Evolutionary conservation across 2,797 vertebrate species (phyloP).

Genomic region (Bucorvus abyssinicus): DNA sequence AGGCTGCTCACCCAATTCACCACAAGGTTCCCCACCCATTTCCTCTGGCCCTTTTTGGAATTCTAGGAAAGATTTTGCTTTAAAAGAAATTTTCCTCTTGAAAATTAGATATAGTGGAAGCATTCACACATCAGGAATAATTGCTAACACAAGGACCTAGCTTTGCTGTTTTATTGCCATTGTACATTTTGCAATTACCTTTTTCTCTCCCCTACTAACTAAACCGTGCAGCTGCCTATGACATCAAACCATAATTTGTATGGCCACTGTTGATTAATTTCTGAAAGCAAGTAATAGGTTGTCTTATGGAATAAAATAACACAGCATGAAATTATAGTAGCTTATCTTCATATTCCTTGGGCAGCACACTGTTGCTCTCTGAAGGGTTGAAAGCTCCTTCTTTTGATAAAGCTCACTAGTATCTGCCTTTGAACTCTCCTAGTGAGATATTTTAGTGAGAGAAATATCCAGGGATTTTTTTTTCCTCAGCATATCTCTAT

Average conservation of each 20-base stretch:
- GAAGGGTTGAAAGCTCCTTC: constrained; percentile 27
- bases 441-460: background rate
- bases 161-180: constrained; percentile 28
- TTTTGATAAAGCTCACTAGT: constrained; percentile 25
- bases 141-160: constrained; percentile 12
- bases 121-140: constrained; percentile 20
- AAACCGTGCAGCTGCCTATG: background rate
- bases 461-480: constrained; percentile 18
- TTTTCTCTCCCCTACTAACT: background rate
- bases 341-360: constrained; percentile 49
- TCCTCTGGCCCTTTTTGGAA: background rate
- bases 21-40: background rate
- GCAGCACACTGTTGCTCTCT: constrained; percentile 13
- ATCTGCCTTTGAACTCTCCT: constrained; percentile 18
- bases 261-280: constrained; percentile 5
- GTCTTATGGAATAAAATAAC: constrained; percentile 52
- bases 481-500: background rate
- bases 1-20: background rate
- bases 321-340: constrained; percentile 45
- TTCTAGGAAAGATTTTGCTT: background rate
- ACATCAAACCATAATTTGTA: constrained; percentile 33
- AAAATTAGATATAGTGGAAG: constrained; percentile 17
- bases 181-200: constrained; percentile 42
- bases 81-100: background rate
- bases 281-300: constrained; percentile 42